Percentiles rank a stretch among this genome's conserved stretches.
Evolutionary conservation across 2,888 invertebrate species (phyloP).

Genomic region (Machimus atricapillus): DNA sequence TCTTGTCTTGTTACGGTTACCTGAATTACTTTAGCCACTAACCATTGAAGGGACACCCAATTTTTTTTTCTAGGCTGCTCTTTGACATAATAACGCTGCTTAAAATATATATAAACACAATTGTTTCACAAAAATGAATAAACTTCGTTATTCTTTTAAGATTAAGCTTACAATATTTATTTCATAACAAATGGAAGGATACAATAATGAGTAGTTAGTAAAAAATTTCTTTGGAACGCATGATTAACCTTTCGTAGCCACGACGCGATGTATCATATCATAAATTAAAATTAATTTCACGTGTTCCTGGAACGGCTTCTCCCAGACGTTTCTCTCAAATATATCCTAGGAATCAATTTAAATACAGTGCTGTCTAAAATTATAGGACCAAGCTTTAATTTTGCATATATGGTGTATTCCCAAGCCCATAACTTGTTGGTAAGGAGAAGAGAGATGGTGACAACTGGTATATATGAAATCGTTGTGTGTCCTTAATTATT

Average conservation of each 20-base stretch:
- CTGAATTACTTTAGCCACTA: not conserved
- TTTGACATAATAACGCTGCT: not conserved
- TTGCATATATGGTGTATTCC: too few relatives aligned
- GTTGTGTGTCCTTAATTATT: too few relatives aligned
- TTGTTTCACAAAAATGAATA: not conserved
- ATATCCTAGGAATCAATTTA: too few relatives aligned
- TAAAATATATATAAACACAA: not conserved
- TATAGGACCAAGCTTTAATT: too few relatives aligned
- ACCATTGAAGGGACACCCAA: not conserved
- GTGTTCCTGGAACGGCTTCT: too few relatives aligned
- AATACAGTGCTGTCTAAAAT: too few relatives aligned
- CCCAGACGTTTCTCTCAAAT: too few relatives aligned
- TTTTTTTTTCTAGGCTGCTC: not conserved
- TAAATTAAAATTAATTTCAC: too few relatives aligned
- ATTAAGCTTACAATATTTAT: not conserved
- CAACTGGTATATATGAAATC: too few relatives aligned
- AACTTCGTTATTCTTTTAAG: not conserved
- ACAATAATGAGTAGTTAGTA: not conserved
- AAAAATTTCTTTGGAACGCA: not conserved
- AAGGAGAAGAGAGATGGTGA: too few relatives aligned
- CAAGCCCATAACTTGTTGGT: too few relatives aligned
- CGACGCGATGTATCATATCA: not conserved
- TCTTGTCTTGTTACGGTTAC: too few relatives aligned
- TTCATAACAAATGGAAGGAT: not conserved
- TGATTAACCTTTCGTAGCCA: not conserved